Evolutionary conservation across 2,888 invertebrate species (phyloP).

Genomic region (Rhingia campestris): DNA sequence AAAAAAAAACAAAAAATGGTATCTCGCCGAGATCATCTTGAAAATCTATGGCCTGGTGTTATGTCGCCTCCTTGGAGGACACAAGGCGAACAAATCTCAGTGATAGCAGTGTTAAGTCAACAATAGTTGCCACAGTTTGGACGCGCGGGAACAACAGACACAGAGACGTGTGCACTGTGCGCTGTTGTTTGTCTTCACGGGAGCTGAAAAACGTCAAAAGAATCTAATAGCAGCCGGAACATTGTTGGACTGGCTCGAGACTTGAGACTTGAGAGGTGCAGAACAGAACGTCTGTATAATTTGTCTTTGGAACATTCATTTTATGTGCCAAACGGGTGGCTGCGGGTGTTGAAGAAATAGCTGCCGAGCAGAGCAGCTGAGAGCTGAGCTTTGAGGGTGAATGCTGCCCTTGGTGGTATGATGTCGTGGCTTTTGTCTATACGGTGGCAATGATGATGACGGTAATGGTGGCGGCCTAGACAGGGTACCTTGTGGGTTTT

Average conservation of each 20-base stretch:
- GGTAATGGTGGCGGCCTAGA: conserved; percentile 68
- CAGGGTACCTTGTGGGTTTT: conserved; percentile 62
- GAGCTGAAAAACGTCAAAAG: conserved; percentile 70
- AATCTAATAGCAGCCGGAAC: conserved; percentile 67
- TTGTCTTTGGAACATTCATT: conserved; percentile 72
- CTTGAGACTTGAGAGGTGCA: conserved; percentile 21
- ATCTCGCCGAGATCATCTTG: conserved; percentile 71
- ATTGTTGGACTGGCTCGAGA: conserved; percentile 24
- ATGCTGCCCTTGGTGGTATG: conserved; percentile 53
- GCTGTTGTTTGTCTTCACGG: conserved; percentile 40
- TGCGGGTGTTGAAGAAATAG: conserved; percentile 30
- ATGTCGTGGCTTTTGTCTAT: conserved; percentile 68
- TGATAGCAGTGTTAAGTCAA: conserved; percentile 72
- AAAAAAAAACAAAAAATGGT: conserved; percentile 43
- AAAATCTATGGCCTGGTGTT: conserved; percentile 73
- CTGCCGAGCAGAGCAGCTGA: conserved; percentile 44
- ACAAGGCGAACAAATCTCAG: conserved; percentile 71
- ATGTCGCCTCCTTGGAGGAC: conserved; percentile 72
- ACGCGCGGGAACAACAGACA: conserved; percentile 49
- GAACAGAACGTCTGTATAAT: conserved; percentile 71
- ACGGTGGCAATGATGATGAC: conserved; percentile 70
- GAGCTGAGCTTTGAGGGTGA: conserved; percentile 60
- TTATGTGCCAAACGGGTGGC: conserved; percentile 33
- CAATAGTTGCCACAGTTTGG: conserved; percentile 56
- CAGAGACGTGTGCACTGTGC: conserved; percentile 27